Evolutionary conservation across 2,113 vertebrate species (phyloP).

Genomic region (Pampusana beccarii): DNA sequence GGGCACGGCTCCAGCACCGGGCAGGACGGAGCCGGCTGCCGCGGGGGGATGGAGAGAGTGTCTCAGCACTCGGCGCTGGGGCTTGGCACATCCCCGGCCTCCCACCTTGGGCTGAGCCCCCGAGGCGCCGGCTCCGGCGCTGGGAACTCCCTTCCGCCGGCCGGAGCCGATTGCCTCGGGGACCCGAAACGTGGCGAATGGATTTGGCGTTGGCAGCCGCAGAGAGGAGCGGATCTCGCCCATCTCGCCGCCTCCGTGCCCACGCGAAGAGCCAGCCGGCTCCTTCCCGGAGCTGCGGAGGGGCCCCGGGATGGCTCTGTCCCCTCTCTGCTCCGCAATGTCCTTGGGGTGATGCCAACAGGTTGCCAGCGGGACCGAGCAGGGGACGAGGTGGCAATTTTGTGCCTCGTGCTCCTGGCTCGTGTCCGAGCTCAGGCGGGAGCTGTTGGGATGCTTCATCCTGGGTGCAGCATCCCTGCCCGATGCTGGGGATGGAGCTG

Average conservation of each 20-base stretch:
- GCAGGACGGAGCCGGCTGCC: conserved; percentile 51
- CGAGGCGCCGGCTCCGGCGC: conserved; percentile 38
- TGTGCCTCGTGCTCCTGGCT: background rate
- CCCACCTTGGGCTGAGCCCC: conserved; percentile 61
- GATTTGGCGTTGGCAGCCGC: conserved; percentile 61
- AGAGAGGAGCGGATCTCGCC: background rate
- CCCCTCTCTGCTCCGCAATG: background rate
- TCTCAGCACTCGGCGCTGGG: conserved; percentile 21
- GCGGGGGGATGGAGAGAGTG: conserved; percentile 38
- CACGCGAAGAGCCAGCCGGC: conserved; percentile 12
- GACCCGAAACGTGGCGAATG: conserved; percentile 60
- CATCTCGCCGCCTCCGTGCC: conserved; percentile 11
- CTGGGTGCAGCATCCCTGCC: background rate
- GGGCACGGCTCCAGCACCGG: conserved; percentile 37
- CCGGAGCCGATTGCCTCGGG: conserved; percentile 44
- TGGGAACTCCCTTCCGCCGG: conserved; percentile 46
- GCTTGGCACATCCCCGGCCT: conserved; percentile 40
- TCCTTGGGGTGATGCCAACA: fast-evolving
- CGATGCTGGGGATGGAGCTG: background rate
- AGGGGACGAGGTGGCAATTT: background rate
- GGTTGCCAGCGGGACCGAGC: background rate
- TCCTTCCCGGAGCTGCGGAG: background rate
- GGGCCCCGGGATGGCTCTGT: background rate
- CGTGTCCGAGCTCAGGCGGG: background rate
- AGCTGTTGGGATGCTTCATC: background rate